Evolutionary conservation across 2,113 vertebrate species (phyloP).

Genomic region (Tragelaphus scriptus): DNA sequence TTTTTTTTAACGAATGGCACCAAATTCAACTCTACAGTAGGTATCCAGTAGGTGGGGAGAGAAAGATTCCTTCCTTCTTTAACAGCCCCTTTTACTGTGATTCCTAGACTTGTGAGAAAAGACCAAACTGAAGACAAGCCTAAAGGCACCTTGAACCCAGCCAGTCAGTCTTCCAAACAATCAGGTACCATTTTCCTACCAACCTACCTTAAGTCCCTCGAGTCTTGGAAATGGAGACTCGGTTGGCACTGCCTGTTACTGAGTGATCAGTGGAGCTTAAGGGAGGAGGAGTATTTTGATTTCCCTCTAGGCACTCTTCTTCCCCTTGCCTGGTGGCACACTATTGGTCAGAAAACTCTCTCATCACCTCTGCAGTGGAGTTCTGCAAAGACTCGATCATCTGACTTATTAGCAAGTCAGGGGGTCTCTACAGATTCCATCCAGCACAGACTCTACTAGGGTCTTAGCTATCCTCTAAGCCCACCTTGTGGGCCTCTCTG

Average conservation of each 20-base stretch:
- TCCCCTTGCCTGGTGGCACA: not conserved
- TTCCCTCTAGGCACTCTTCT: not conserved
- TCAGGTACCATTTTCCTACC: not conserved
- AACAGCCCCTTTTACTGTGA: not conserved
- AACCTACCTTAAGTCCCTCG: not conserved
- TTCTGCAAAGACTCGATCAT: not conserved
- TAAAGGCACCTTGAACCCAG: not conserved
- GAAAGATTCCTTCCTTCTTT: not conserved
- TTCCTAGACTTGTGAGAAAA: not conserved
- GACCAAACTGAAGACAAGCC: not conserved
- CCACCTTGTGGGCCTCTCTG: not conserved
- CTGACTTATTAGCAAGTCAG: not conserved
- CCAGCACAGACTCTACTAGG: too few species aligned
- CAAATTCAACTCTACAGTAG: not conserved
- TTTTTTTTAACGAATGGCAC: not conserved
- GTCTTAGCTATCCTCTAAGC: not conserved
- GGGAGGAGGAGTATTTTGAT: not conserved
- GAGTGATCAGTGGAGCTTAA: not conserved
- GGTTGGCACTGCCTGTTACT: not conserved
- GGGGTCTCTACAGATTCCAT: not conserved
- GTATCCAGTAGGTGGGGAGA: accelerated
- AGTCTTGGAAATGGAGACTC: not conserved
- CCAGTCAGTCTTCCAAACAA: not conserved
- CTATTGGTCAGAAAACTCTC: not conserved
- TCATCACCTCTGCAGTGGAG: accelerated